These are phyloP conservation scores for Phyllotreta cruciferae DNA, from an alignment of 2,888 invertebrate species.

Conservation along the genomic window DNA sequence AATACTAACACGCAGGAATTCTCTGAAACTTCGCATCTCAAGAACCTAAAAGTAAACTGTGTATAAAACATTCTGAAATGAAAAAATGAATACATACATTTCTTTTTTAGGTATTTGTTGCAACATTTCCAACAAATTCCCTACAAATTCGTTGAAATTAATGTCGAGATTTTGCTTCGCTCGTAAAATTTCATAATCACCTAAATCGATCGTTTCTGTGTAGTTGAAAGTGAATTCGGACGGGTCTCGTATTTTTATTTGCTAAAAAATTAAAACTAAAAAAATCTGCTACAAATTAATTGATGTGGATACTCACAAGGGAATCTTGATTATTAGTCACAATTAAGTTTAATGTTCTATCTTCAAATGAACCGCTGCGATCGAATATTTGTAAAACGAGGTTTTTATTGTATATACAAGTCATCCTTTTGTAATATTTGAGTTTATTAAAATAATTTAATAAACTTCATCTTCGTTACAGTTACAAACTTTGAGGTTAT, in stretches of 20 bases:
- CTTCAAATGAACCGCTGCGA: constrained; percentile 38
- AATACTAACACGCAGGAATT: constrained; percentile 53
- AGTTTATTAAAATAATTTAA: too few relatives aligned
- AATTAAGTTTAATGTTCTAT: constrained; percentile 41
- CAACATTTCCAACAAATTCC: constrained; percentile 55
- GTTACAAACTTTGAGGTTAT: not conserved
- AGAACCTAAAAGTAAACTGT: constrained; percentile 47
- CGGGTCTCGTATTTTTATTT: constrained; percentile 52
- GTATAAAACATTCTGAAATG: constrained; percentile 5
- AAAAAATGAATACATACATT: constrained; percentile 44
- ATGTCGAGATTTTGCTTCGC: constrained; percentile 56
- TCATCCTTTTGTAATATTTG: not conserved
- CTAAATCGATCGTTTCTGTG: constrained; percentile 51
- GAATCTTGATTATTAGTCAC: constrained; percentile 41
- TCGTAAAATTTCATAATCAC: constrained; percentile 53
- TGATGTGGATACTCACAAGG: constrained; percentile 37
- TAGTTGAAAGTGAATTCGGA: constrained; percentile 55
- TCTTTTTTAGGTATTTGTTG: constrained; percentile 49
- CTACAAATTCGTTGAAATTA: constrained; percentile 54
- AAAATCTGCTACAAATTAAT: not conserved
- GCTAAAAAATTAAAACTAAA: constrained; percentile 44
- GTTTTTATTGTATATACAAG: constrained; percentile 43
- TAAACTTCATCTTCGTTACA: not conserved
- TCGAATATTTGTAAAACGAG: constrained; percentile 41
- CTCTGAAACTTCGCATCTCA: constrained; percentile 50